Percentiles rank a stretch among this genome's conserved stretches.
These are phyloP conservation scores for Platanista minor DNA, from an alignment of 2,113 vertebrate species.

Conservation along the genomic window DNA sequence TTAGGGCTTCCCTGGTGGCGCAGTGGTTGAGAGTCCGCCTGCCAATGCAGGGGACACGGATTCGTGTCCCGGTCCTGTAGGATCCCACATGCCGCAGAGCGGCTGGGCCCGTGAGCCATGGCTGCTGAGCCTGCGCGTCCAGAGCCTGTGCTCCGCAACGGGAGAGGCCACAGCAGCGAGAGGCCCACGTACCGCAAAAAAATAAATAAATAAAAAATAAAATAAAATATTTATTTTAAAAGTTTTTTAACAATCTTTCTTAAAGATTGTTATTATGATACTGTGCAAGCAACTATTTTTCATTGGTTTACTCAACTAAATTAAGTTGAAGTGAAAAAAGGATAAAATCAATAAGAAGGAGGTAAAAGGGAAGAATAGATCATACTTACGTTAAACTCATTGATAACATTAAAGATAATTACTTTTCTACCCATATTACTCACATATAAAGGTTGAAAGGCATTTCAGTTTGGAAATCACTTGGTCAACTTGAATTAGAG, in stretches of 20 bases:
- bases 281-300: neutral
- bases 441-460: neutral
- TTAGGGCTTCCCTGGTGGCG: too few relatives aligned
- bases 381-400: neutral
- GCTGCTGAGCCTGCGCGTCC: too few relatives aligned
- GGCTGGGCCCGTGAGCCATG: too few relatives aligned
- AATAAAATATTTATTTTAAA: slow-evolving; percentile 14
- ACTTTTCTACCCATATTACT: neutral
- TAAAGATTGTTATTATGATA: neutral
- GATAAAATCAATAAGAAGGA: neutral
- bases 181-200: too few relatives aligned
- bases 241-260: neutral
- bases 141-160: too few relatives aligned
- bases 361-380: neutral
- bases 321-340: neutral
- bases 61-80: too few relatives aligned
- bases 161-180: too few relatives aligned
- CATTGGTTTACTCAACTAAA: neutral
- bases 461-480: neutral
- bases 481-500: neutral
- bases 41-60: too few relatives aligned
- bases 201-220: too few relatives aligned
- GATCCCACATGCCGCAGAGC: too few relatives aligned
- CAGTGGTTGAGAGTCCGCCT: too few relatives aligned
- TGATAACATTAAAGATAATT: neutral